Evolutionary conservation across 2,797 vertebrate species (phyloP).

Genomic region (Melanotaenia parkinsoni): DNA sequence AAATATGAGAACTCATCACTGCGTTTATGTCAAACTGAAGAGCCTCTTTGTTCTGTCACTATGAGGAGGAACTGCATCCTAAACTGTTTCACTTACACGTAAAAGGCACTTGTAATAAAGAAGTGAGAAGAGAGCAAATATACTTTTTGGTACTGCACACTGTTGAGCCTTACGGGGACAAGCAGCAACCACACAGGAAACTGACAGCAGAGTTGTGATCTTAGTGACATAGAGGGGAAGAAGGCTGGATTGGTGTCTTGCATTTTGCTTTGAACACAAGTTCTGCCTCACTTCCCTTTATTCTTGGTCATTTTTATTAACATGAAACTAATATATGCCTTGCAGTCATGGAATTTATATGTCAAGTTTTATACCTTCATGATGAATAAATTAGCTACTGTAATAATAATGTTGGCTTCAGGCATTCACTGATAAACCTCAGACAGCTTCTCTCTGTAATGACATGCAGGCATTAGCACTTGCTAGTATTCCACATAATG

Average conservation of each 20-base stretch:
- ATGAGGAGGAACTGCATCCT: slow-evolving; percentile 48
- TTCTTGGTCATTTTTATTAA: slow-evolving; percentile 14
- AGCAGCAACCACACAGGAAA: slow-evolving; percentile 36
- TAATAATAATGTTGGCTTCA: slow-evolving; percentile 15
- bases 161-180: slow-evolving; percentile 4
- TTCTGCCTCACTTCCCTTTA: slow-evolving; percentile 24
- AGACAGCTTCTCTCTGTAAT: slow-evolving; percentile 21
- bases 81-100: slow-evolving; percentile 38
- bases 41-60: slow-evolving; percentile 28
- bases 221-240: slow-evolving; percentile 1
- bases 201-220: slow-evolving; percentile 46
- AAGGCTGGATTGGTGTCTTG: background rate
- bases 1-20: slow-evolving; percentile 19
- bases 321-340: slow-evolving; percentile 26
- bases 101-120: slow-evolving; percentile 28
- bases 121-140: slow-evolving; percentile 37
- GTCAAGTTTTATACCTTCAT: slow-evolving; percentile 15
- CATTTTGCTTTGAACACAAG: slow-evolving; percentile 28
- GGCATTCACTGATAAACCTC: slow-evolving; percentile 18
- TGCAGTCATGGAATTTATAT: slow-evolving; percentile 8
- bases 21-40: slow-evolving; percentile 9
- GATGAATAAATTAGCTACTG: slow-evolving; percentile 12
- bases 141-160: slow-evolving; percentile 7
- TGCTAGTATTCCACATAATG: background rate
- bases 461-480: slow-evolving; percentile 7